These are phyloP conservation scores for Poecilobothrus nobilitatus DNA, from an alignment of 2,888 invertebrate genomes.

Conservation along the genomic window DNA sequence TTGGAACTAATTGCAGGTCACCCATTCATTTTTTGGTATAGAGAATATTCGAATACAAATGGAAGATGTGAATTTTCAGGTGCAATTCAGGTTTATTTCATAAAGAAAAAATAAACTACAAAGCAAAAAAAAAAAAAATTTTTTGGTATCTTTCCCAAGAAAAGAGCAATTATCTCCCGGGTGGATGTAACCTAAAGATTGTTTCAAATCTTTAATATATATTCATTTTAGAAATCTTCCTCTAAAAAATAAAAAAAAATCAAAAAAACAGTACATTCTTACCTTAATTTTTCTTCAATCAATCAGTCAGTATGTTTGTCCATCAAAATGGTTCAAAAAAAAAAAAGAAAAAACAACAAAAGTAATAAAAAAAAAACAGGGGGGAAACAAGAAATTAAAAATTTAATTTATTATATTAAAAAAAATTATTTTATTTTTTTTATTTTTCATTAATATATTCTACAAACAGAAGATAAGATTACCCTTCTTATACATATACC, in stretches of 20 bases:
- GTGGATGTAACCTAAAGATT: conserved; percentile 29
- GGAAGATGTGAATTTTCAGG: neutral
- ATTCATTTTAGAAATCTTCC: too few species aligned
- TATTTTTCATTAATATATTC: too few species aligned
- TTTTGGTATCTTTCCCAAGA: conserved; percentile 8
- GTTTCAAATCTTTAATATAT: conserved; percentile 21
- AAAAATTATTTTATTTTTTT: neutral
- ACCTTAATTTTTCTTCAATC: neutral
- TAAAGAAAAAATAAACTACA: too few species aligned
- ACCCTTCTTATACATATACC: too few species aligned
- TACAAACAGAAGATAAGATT: too few species aligned
- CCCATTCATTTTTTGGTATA: too few species aligned
- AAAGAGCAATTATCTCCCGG: conserved; percentile 27
- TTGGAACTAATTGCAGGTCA: too few species aligned
- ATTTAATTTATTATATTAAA: conserved; percentile 1
- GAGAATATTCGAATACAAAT: too few species aligned
- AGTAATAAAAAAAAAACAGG: too few species aligned
- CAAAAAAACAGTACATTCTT: neutral
- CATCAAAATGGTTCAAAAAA: neutral
- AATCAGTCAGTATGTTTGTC: conserved; percentile 4
- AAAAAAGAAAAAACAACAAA: neutral
- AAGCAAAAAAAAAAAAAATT: too few species aligned
- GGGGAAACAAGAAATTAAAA: neutral
- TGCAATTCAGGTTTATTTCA: too few species aligned
- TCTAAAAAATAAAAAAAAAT: neutral